Evolutionary conservation across 2,113 vertebrate genomes (phyloP).

Genomic region (Turdus rufiventris): DNA sequence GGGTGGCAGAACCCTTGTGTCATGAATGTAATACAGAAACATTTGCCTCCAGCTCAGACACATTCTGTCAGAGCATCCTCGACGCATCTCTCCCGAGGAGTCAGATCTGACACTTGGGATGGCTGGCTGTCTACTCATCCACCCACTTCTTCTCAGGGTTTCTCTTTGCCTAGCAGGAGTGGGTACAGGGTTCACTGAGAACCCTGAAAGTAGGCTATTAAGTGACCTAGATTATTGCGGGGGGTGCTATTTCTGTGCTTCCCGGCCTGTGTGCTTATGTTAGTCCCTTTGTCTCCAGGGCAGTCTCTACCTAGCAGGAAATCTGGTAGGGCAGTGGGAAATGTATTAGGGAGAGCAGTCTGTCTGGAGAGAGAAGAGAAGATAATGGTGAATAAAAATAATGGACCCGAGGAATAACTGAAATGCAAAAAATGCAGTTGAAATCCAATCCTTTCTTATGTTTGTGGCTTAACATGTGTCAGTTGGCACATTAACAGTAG

Average conservation of each 20-base stretch:
- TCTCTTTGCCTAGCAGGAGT: slow-evolving; percentile 65
- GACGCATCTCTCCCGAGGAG: slow-evolving; percentile 32
- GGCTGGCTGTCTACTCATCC: slow-evolving; percentile 68
- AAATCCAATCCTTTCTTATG: slow-evolving; percentile 66
- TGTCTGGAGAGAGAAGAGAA: slow-evolving; percentile 8
- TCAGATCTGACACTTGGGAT: slow-evolving; percentile 66
- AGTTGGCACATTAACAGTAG: slow-evolving; percentile 73
- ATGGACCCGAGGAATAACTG: slow-evolving; percentile 42
- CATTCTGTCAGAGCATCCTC: slow-evolving; percentile 66
- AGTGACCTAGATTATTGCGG: slow-evolving; percentile 59
- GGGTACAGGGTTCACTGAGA: slow-evolving; percentile 40
- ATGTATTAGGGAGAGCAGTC: not conserved
- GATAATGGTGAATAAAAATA: slow-evolving; percentile 47
- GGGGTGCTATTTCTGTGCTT: slow-evolving; percentile 38
- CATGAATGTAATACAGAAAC: slow-evolving; percentile 56
- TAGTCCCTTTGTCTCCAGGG: slow-evolving; percentile 16
- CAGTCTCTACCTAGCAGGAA: slow-evolving; percentile 38
- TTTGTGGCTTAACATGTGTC: slow-evolving; percentile 75
- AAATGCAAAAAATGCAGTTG: slow-evolving; percentile 55
- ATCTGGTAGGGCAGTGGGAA: slow-evolving; percentile 21
- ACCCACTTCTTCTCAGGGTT: slow-evolving; percentile 67
- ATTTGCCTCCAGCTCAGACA: slow-evolving; percentile 66
- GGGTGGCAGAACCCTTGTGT: slow-evolving; percentile 53
- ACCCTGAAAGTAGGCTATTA: slow-evolving; percentile 64
- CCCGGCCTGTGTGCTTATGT: not conserved